phyloP scores from a whole-genome alignment of 2,113 vertebrate genomes.

The Ochotona curzoniae region DNA sequence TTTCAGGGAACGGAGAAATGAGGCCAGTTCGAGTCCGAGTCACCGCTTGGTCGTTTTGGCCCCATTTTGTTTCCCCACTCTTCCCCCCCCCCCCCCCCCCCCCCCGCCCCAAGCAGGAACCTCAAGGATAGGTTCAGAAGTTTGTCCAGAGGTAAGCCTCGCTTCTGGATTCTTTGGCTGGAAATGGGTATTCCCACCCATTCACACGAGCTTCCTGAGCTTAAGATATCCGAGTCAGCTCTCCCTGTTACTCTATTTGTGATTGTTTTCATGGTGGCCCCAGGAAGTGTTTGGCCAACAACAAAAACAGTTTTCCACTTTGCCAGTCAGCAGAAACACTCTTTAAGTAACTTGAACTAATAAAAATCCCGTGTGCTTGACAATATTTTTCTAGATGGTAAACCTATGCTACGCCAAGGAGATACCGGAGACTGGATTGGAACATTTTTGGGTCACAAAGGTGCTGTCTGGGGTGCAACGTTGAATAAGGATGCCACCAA shows the following conservation, averaged over 20 bases:
- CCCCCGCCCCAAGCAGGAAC: not conserved
- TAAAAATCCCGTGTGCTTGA: not conserved
- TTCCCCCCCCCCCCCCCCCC: too few relatives aligned
- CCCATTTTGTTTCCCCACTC: too few relatives aligned
- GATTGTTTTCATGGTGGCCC: not conserved
- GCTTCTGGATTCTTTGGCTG: not conserved
- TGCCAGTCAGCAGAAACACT: not conserved
- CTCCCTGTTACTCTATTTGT: not conserved
- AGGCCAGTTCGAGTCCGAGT: not conserved
- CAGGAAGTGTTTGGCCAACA: not conserved
- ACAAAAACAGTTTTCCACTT: not conserved
- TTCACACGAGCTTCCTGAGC: not conserved
- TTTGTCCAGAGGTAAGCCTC: not conserved
- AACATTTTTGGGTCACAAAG: conserved; percentile 99
- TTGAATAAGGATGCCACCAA: conserved; percentile 97
- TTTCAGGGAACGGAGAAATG: not conserved
- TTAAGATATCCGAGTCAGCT: not conserved
- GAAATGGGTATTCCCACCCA: not conserved
- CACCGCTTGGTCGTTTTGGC: too few relatives aligned
- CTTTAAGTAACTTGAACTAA: not conserved
- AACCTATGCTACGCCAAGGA: conserved; percentile 99
- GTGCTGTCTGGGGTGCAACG: conserved; percentile 99
- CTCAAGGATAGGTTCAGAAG: not conserved
- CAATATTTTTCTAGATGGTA: conserved; percentile 91
- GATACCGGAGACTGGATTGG: conserved; percentile 99